Evolutionary conservation across 2,888 invertebrate genomes (phyloP), one percentile per base, ranked within the genome.

Genomic region (Globia sparganii): DNA sequence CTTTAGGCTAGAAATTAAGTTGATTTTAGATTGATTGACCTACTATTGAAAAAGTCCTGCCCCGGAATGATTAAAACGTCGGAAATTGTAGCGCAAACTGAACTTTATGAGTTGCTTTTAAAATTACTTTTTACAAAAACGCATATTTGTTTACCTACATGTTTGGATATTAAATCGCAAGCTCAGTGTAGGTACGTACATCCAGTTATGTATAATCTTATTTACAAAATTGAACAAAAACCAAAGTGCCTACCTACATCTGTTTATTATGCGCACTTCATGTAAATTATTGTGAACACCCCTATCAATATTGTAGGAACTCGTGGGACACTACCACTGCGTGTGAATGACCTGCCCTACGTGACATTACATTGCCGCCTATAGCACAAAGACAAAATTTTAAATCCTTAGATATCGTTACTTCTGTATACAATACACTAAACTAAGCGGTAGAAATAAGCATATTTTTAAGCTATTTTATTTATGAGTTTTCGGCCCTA

Each of bases 261-360:
- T 28, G 58, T 34, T 58, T 31, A 18, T 31, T 25, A 18, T 40
- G 28, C 31, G 25, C 11, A 43, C 6, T 58, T 58, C 28, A 28
- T 58, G 6, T 15, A 1, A 58, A 58, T 15, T 15, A 58, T 58
- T 15, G 28, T 58, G 28, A 58, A 28, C 13, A 15, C 31, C 3
- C 2, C 8, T 37, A 40, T 59, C 9, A 40, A 15, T 40, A 37
- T 2, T 37, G 43, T 43, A 43, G 43, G 4, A 43, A 43, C 43
- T 43, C 4, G 43, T 4, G 3, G 21, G 9, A 31, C 46, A 49
- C 8, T 4, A 9, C n/a, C 9, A 1, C 9, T 11, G 34, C 43
- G 31, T 21, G 53, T 56, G 21, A 56, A 37, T 64, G 80, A 70
- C 80, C 53, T 80, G 31, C 71, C 80, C 28, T 31, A 62, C 34